Evolutionary conservation across 2,888 invertebrate genomes (phyloP), one percentile per base, ranked within the genome.

Genomic region (Notodonta ziczac): DNA sequence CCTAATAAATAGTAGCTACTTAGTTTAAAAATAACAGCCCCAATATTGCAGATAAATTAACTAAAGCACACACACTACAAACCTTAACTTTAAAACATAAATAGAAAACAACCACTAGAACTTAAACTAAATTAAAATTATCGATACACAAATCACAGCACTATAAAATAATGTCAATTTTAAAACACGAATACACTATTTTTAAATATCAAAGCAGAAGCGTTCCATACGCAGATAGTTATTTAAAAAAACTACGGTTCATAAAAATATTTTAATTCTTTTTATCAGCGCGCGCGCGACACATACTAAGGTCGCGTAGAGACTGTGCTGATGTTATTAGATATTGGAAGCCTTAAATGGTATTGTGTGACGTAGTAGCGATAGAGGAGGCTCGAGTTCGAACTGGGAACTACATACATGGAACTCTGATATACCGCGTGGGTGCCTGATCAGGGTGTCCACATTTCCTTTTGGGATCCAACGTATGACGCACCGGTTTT

Each of bases 321-420:
- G 82, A 91, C 91, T 91, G 89, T 57, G 72, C 77, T 58, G 52
- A 46, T 64, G 76, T 70, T 71, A 72, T 69, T 70, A 72, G 72
- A 73, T 74, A 76, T 68, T 76, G 71, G 78, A 80, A 79, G 78
- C 85, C 85, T 74, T 84, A 82, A 78, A 84, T 80, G 84, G 84
- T 60, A 71, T 73, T 80, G 72, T 80, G 72, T 77, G 80, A 79
- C 78, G 80, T 74, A 66, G 42, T 66, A 75, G 75, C 50, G 52
- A 52, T 78, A 73, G 60, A 55, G 60, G 59, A 65, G 61, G 60
- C 62, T 60, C 52, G 58, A 59, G 59, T 61, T 62, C 46, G 13
- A 50, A 9, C 35, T 35, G 50, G 58, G 13, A 62, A 58, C 32
- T 59, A 74, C 57, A 46, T 59, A 62, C 69, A 60, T 68, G 70